Evolutionary conservation across 2,797 vertebrate species (phyloP).

Genomic region (Furcifer pardalis): DNA sequence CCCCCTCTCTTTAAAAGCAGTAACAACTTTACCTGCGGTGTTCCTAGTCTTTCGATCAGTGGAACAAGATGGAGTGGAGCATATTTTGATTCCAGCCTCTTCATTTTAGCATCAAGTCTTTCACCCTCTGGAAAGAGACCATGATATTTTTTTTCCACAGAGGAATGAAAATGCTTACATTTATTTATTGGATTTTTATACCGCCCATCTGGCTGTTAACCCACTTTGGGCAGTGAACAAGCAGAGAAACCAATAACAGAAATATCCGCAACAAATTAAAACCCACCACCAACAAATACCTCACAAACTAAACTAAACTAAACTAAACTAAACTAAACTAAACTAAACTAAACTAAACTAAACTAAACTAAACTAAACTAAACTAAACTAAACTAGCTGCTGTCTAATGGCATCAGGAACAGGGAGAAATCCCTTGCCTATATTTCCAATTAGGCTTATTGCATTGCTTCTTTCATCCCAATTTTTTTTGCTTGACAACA

Average conservation of each 20-base stretch:
- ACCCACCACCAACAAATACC: too few species aligned
- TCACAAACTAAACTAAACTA: too few species aligned
- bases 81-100: conserved; percentile 96
- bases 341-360: too few species aligned
- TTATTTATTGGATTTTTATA: too few species aligned
- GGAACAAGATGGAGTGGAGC: conserved; percentile 94
- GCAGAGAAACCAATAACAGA: too few species aligned
- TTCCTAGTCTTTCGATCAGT: conserved; percentile 94
- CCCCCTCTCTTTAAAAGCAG: background rate
- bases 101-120: conserved; percentile 98
- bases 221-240: too few species aligned
- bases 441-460: background rate
- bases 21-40: conserved; percentile 87
- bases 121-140: conserved; percentile 86
- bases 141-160: background rate
- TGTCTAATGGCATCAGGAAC: too few species aligned
- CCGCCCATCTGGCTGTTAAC: too few species aligned
- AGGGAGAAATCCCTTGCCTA: conserved; percentile 13
- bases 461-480: background rate
- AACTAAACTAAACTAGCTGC: too few species aligned
- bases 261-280: too few species aligned
- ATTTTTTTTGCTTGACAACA: background rate
- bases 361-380: too few species aligned
- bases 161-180: background rate
- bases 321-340: too few species aligned